Base-by-base conservation (phyloP, 2,797 vertebrate genomes). In the Melopsittacus undulatus region DNA sequence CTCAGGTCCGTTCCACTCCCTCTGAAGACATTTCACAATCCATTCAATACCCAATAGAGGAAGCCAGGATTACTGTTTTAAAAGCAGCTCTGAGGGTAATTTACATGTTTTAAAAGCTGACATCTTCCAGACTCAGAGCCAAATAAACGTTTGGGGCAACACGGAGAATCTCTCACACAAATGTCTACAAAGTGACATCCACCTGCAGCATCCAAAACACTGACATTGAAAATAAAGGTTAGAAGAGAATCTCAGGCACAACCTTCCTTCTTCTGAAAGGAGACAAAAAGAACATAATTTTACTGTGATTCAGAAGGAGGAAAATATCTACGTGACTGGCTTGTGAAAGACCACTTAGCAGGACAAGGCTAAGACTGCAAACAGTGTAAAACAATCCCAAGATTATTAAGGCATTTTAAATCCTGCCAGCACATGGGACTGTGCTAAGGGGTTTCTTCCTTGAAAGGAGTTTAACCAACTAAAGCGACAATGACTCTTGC, bases 11-110 rank as follows among this genome's bases (percentile, higher is more conserved):
- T 63, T 95, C 66, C 32, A 9, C 42, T 89, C 86, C 81, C 93
- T 94, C 88, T n/a, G 57, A 93, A 97, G 93, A 89, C 88, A 81
- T 95, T 95, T 92, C 94, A 95, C 84, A 96, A 95, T 48, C 88
- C 90, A 90, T 87, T 97, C 94, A 78, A 94, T 78, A 87, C 72
- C 36, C 81, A 78, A 73, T 5, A 84, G 93, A 92, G 64, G 86
- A 96, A 93, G 90, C 62, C 92, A 92, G 87, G 87, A 95, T 94
- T 89, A 91, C 72, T 51, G 68, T 83, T 95, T 96, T 87, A 94
- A 89, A 92, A 84, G 82, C 32, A 46, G 83, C 49, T 95, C 81
- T 59, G 93, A 89, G 81, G 86, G 57, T 27, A 94, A 73, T 85
- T 85, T 26, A 54, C 76, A 83, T 85, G 75, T 80, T 96, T 92